phyloP scores from a whole-genome alignment of 2,888 invertebrate genomes.

The Synanthedon myopaeformis region DNA sequence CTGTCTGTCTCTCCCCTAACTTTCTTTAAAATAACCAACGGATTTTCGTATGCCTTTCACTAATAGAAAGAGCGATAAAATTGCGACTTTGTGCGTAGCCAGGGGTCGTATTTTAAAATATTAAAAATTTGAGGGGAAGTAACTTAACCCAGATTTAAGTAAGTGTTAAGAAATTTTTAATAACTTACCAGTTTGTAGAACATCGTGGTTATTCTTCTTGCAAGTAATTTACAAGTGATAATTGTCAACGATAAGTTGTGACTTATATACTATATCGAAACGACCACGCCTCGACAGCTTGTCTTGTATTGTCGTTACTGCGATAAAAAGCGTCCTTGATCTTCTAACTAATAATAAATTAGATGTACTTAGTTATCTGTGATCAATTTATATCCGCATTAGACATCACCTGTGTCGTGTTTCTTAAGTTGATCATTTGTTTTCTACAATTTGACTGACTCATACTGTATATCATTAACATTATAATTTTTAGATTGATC shows the following conservation, averaged over 20 bases:
- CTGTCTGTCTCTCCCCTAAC: too few species aligned
- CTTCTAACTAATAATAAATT: conserved; percentile 48
- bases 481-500: too few species aligned
- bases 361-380: conserved; percentile 24
- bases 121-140: too few species aligned
- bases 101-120: too few species aligned
- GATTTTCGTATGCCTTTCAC: too few species aligned
- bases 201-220: conserved; percentile 48
- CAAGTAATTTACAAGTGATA: conserved; percentile 53
- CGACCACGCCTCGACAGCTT: conserved; percentile 50
- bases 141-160: too few species aligned
- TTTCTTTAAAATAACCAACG: too few species aligned
- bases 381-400: conserved; percentile 42
- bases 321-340: conserved; percentile 63
- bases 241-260: conserved; percentile 16
- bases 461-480: too few species aligned
- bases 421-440: background rate
- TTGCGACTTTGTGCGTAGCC: too few species aligned
- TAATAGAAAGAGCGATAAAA: too few species aligned
- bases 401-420: conserved; percentile 2
- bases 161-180: too few species aligned
- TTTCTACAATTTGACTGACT: too few species aligned
- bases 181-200: conserved; percentile 58
- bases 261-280: conserved; percentile 43
- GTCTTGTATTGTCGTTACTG: conserved; percentile 20